Conservation (phyloP, 1,140 invertebrate species). For the Drosophila tropicalis region DNA sequence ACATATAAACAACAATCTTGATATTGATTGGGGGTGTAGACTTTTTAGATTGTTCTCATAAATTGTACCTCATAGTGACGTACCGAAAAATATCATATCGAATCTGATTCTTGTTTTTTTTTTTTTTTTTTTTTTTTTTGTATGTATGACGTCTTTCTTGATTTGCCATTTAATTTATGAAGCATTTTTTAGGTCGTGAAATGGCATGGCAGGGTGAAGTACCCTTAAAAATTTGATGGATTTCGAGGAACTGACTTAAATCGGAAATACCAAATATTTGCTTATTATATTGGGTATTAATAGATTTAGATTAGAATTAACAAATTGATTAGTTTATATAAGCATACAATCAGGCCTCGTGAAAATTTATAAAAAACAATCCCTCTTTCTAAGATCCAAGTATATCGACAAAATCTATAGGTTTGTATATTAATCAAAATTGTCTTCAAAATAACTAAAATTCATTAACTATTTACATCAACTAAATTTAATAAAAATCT, state of each 20-base stretch:
- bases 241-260: neutral
- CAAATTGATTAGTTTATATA: neutral
- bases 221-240: neutral
- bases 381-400: too few relatives aligned
- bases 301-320: too few relatives aligned
- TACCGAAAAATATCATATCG: slow-evolving; percentile 4
- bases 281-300: neutral
- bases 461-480: too few relatives aligned
- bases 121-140: neutral
- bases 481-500: too few relatives aligned
- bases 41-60: neutral
- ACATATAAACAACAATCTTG: neutral
- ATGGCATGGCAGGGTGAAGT: slow-evolving; percentile 1
- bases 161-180: slow-evolving; percentile 6
- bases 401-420: too few relatives aligned
- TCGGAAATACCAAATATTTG: neutral
- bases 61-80: neutral
- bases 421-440: too few relatives aligned
- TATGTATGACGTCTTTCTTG: slow-evolving; percentile 4
- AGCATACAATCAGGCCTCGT: too few relatives aligned
- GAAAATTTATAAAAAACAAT: too few relatives aligned
- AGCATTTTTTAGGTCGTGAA: neutral
- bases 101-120: neutral
- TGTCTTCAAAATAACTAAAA: neutral
- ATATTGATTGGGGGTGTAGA: neutral